Conservation (phyloP, 2,113 vertebrate species). For the Pseudorhombus dupliciocellatus region DNA sequence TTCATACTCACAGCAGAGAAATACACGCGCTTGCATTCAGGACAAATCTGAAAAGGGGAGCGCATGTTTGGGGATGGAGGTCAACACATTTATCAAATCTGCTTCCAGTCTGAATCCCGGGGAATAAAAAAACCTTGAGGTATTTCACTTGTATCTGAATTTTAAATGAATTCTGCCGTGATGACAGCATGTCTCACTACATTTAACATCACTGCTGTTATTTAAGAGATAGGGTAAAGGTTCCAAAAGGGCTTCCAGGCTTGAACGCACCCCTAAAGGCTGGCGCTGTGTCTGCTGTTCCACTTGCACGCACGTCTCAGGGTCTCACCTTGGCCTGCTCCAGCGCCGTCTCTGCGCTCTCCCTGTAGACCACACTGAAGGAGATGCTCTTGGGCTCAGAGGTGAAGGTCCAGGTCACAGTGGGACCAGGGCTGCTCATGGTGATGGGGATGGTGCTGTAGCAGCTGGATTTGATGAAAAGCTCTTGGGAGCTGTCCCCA, state of each 20-base stretch:
- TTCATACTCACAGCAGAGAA: neutral
- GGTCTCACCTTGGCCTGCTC: slow-evolving; percentile 89
- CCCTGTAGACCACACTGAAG: slow-evolving; percentile 91
- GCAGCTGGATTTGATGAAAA: slow-evolving; percentile 92
- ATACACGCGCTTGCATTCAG: slow-evolving; percentile 2
- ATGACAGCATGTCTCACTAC: no score
- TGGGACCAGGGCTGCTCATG: slow-evolving; percentile 80
- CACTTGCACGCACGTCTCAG: neutral
- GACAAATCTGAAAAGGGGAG: neutral
- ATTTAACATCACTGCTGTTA: neutral
- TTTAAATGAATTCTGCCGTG: no score
- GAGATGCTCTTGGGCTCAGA: slow-evolving; percentile 95
- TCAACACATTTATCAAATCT: neutral
- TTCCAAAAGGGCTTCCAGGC: neutral
- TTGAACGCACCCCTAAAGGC: neutral
- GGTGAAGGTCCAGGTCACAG: slow-evolving; percentile 93
- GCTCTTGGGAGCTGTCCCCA: slow-evolving; percentile 86
- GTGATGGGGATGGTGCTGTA: slow-evolving; percentile 90
- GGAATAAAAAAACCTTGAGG: neutral
- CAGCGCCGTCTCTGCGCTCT: slow-evolving; percentile 80
- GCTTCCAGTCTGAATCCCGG: neutral
- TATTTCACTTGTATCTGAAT: no score
- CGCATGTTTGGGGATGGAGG: neutral
- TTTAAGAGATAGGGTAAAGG: neutral
- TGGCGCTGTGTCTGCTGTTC: neutral